Percentiles rank a stretch among this genome's conserved stretches.
Conservation (phyloP, 2,113 vertebrate genomes). For the Saguinus midas region DNA sequence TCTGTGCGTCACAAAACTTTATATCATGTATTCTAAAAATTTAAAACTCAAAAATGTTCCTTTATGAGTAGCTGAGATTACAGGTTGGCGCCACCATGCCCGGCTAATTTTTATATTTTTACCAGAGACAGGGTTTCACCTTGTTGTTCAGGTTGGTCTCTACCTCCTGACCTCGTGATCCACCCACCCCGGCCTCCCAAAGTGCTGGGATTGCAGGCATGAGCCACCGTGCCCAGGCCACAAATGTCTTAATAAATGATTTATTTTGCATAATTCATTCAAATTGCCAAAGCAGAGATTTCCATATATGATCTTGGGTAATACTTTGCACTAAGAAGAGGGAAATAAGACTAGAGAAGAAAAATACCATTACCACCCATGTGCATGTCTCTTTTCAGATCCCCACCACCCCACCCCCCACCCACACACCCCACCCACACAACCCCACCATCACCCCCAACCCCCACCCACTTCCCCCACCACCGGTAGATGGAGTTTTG, state of each 20-base stretch:
- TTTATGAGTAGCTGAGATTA: too few species aligned
- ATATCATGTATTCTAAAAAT: neutral
- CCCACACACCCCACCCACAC: too few species aligned
- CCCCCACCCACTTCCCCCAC: too few species aligned
- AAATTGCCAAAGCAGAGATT: neutral
- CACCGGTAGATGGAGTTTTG: too few species aligned
- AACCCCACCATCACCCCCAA: too few species aligned
- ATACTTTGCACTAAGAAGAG: neutral
- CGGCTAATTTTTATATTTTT: too few species aligned
- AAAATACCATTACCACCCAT: neutral
- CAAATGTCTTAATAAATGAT: neutral
- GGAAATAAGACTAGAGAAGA: neutral
- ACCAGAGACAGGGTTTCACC: too few species aligned
- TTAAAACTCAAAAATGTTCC: neutral
- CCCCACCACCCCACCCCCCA: too few species aligned
- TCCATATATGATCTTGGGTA: neutral
- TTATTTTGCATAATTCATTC: neutral
- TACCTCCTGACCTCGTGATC: too few species aligned
- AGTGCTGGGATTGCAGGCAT: too few species aligned
- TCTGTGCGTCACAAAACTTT: neutral
- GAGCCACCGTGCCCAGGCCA: neutral
- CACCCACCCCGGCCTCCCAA: fast-evolving
- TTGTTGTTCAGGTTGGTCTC: too few species aligned
- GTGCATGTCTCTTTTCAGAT: neutral
- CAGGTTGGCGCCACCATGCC: too few species aligned